These are phyloP conservation scores for Nymphalis c-album DNA, from an alignment of 2,888 invertebrate species.

Conservation along the genomic window DNA sequence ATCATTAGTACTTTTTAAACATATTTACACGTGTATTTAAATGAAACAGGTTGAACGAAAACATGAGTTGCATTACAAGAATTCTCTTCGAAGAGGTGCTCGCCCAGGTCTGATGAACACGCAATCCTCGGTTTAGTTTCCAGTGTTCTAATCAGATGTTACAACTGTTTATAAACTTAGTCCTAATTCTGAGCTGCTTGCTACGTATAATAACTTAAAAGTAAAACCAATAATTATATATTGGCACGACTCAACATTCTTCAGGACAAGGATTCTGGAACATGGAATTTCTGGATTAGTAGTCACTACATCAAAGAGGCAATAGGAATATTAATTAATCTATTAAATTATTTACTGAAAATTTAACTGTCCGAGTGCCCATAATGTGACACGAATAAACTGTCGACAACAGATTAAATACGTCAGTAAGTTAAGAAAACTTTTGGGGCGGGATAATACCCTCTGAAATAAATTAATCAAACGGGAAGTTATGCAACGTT, in stretches of 20 bases:
- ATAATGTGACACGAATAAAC: background rate
- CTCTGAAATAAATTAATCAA: background rate
- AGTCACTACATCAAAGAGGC: background rate
- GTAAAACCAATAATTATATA: no score
- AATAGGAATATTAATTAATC: background rate
- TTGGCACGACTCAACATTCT: no score
- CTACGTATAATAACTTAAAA: no score
- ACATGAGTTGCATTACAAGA: no score
- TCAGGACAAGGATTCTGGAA: background rate
- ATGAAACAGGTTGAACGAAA: no score
- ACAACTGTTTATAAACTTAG: no score
- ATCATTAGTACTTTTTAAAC: background rate
- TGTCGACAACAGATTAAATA: slow-evolving; percentile 5
- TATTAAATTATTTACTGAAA: background rate
- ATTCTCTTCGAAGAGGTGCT: no score
- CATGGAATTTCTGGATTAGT: background rate
- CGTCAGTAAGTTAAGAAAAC: background rate
- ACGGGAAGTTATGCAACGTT: background rate
- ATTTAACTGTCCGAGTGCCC: background rate
- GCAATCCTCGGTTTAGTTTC: no score
- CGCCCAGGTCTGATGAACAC: no score
- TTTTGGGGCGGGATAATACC: background rate
- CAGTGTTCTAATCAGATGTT: no score
- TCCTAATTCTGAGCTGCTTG: no score
- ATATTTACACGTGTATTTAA: no score